A percentile compares a stretch with the other conserved stretches of the same genome.
Evolutionary conservation across 2,113 vertebrate species (phyloP).

Genomic region (Myiopsitta monachus): DNA sequence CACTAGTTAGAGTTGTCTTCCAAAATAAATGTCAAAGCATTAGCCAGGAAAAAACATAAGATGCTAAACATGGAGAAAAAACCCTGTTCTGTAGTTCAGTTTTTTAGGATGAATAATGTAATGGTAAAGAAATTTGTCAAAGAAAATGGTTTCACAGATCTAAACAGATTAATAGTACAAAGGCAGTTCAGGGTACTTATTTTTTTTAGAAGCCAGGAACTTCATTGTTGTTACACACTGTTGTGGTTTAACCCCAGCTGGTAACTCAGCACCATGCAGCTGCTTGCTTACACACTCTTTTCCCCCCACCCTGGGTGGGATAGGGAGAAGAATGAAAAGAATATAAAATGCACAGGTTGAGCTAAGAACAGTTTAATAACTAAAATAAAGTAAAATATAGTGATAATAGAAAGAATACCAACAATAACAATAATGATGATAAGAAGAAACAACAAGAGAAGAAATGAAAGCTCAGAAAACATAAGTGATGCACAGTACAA

Average conservation of each 20-base stretch:
- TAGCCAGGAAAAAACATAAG: not conserved
- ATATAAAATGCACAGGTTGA: not conserved
- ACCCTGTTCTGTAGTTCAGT: not conserved
- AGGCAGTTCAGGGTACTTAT: not conserved
- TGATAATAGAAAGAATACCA: not conserved
- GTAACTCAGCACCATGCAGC: not conserved
- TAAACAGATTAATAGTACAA: not conserved
- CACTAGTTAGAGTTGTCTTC: not conserved
- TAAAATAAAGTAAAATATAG: not conserved
- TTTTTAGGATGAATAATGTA: not conserved
- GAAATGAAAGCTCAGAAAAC: not conserved
- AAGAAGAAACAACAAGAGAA: not conserved
- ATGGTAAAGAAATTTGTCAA: not conserved
- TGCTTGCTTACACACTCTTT: not conserved
- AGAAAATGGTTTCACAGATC: not conserved
- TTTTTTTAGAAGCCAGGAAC: not conserved
- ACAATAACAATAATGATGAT: not conserved
- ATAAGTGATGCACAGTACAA: not conserved
- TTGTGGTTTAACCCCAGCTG: not conserved
- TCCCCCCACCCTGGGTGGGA: not conserved
- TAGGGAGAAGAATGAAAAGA: not conserved
- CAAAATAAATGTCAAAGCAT: not conserved
- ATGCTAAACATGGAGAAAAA: not conserved
- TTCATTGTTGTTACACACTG: slow-evolving; percentile 17
- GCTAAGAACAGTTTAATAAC: not conserved